phyloP scores from a whole-genome alignment of 2,797 vertebrate species.

The Nyctibius grandis region DNA sequence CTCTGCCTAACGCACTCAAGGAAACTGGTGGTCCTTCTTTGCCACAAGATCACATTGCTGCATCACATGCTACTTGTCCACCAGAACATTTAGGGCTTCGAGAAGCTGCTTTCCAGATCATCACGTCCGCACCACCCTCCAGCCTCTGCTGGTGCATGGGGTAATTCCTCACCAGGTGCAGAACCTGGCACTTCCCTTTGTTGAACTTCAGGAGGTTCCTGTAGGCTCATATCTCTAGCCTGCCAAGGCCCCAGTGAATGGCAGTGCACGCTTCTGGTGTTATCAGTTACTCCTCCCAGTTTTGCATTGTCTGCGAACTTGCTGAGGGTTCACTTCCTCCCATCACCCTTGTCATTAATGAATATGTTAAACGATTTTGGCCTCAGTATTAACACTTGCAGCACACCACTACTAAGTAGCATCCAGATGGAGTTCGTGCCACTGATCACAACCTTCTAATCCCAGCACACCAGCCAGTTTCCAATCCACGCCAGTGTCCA shows the following conservation, averaged over 20 bases:
- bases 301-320: not conserved
- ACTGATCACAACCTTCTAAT: not conserved
- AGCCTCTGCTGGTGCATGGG: not conserved
- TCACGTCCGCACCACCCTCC: too few relatives aligned
- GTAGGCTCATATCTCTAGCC: not conserved
- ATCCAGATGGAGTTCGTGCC: not conserved
- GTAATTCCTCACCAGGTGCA: not conserved
- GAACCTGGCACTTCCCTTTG: not conserved
- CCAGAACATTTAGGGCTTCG: not conserved
- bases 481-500: accelerated
- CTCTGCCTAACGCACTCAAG: too few relatives aligned
- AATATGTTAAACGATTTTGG: not conserved
- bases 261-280: not conserved
- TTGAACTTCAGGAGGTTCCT: not conserved
- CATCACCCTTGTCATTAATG: not conserved
- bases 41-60: too few relatives aligned
- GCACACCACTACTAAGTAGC: not conserved
- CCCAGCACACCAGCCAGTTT: not conserved
- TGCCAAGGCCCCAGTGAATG: not conserved
- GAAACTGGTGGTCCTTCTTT: not conserved
- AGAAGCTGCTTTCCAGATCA: not conserved
- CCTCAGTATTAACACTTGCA: not conserved
- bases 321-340: not conserved
- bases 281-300: too few relatives aligned
- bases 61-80: not conserved